These are phyloP conservation scores for Epinephelus malabaricus DNA, from an alignment of 2,797 vertebrate genomes.

Conservation along the genomic window DNA sequence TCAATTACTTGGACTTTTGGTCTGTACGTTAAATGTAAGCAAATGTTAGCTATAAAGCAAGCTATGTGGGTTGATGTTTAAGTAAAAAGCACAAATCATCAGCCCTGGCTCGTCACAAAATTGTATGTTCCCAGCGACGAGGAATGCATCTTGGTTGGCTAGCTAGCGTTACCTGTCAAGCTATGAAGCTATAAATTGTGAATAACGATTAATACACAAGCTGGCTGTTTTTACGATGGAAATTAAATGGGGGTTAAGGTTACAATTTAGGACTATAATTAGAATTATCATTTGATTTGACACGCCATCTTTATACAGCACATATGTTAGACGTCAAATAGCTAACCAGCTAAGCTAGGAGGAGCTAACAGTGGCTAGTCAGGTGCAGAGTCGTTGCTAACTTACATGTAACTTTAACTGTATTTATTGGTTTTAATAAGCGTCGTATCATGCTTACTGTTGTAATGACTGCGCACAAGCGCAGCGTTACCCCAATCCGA, in stretches of 20 bases:
- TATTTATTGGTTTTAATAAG: fast-evolving
- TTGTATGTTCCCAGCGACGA: fast-evolving
- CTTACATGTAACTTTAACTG: no score
- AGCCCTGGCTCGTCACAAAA: fast-evolving
- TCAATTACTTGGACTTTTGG: no score
- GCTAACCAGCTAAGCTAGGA: conserved; percentile 24
- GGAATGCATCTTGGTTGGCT: conserved; percentile 17
- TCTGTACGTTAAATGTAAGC: not conserved
- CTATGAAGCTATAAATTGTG: not conserved
- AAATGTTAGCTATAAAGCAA: no score
- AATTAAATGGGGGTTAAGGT: fast-evolving
- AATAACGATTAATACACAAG: not conserved
- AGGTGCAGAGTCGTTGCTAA: not conserved
- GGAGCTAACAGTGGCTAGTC: not conserved
- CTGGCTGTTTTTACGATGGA: fast-evolving
- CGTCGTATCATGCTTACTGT: not conserved
- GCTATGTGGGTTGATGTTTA: not conserved
- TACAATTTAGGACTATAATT: fast-evolving
- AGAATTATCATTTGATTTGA: fast-evolving
- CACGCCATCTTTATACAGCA: not conserved
- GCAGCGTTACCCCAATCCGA: not conserved
- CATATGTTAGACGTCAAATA: not conserved
- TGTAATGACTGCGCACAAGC: not conserved
- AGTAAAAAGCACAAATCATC: no score
- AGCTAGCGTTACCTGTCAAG: not conserved